These are phyloP conservation scores for Cottoperca gobio DNA, from an alignment of 2,797 vertebrate genomes.

Conservation along the genomic window DNA sequence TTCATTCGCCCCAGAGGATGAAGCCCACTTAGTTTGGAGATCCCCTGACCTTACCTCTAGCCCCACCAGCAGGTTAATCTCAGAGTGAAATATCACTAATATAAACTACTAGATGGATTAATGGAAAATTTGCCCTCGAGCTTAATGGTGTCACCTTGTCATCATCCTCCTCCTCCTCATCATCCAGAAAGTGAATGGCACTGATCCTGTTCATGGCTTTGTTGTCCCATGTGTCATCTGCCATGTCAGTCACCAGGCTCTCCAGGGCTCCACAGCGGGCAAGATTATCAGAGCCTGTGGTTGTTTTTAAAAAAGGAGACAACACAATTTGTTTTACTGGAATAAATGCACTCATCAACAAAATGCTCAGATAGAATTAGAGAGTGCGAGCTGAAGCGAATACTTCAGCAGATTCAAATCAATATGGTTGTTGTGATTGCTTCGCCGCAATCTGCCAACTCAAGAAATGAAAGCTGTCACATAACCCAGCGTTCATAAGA, in stretches of 20 bases:
- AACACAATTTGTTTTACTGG: slow-evolving; percentile 3
- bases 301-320: slow-evolving; percentile 18
- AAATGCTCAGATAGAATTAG: background rate
- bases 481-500: slow-evolving; percentile 53
- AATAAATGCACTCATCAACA: background rate
- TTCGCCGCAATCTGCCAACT: slow-evolving; percentile 38
- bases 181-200: slow-evolving; percentile 95
- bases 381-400: background rate
- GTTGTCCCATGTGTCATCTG: slow-evolving; percentile 93
- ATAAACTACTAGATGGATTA: too few species aligned
- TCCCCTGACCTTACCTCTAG: background rate
- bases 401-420: slow-evolving; percentile 39
- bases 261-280: slow-evolving; percentile 94
- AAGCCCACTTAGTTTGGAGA: background rate
- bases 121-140: background rate
- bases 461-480: slow-evolving; percentile 60
- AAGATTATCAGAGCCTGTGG: slow-evolving; percentile 88
- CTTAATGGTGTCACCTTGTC: slow-evolving; percentile 86
- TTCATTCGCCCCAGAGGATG: background rate
- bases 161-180: slow-evolving; percentile 93
- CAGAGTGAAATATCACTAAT: background rate
- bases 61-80: background rate
- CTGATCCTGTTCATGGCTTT: slow-evolving; percentile 91
- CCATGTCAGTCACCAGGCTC: slow-evolving; percentile 91
- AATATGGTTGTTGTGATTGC: slow-evolving; percentile 28